These are phyloP conservation scores for crab-eating macaque (Macaca fascicularis) DNA, from an alignment of 2,113 vertebrate species.

Conservation along the genomic window T2T-MFA8v1.1 NC_088386.1:62457501-62458000, in stretches of 20 bases:
- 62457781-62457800: not conserved
- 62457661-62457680: not conserved
- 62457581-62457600: not conserved
- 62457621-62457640: not conserved
- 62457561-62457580: not conserved
- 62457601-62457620: not conserved
- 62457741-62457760: slow-evolving; percentile 77
- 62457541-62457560: not conserved
- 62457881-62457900: slow-evolving; percentile 48
- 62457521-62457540: not conserved
- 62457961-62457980: slow-evolving; percentile 86
- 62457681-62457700: not conserved
- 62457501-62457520: not conserved
- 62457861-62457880: slow-evolving; percentile 57
- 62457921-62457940: slow-evolving; percentile 73
- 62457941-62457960: slow-evolving; percentile 83
- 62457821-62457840: slow-evolving; percentile 79
- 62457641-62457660: not conserved
- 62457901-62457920: slow-evolving; percentile 64
- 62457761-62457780: slow-evolving; percentile 61
- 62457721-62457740: slow-evolving; percentile 76
- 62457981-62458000: slow-evolving; percentile 84
- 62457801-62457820: slow-evolving; percentile 79
- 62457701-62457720: slow-evolving; percentile 67
- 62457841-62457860: slow-evolving; percentile 71